Base-by-base conservation (phyloP, 1,140 invertebrate genomes). In the Hycleus cichorii region DNA sequence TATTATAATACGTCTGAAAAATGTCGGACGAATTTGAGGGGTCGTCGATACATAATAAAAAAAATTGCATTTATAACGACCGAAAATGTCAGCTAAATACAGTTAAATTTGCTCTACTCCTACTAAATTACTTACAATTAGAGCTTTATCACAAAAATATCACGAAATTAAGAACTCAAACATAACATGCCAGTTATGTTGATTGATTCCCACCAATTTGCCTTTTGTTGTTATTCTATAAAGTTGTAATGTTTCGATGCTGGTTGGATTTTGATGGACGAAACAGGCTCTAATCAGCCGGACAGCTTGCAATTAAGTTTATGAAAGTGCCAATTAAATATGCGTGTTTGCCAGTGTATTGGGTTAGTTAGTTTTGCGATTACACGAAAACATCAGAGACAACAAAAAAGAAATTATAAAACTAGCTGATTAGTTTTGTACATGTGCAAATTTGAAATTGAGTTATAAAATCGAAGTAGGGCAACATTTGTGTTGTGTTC, bases 121-220 rank as follows among this genome's bases (percentile, higher is more conserved):
- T 2, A 18, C 18, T 18, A 12, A 12, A 12, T 12, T 12, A 12
- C 12, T 12, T 12, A 12, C 12, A 12, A 18, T 18, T 18, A 18
- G 18, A 18, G 18, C 18, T 1, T 18, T 18, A 18, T 18, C 18
- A 11, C 39, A 56, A 60, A 60, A 60, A 59, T 47, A 18, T 40
- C 60, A 58, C 52, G 57, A 58, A 59, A 50, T 62, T 57, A 62
- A 62, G 58, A 57, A 54, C 47, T 55, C 51, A 52, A 56, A 60
- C 18, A 27, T 27, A 12, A 48, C 18, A 38, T 11, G 38, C 38
- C 9, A 48, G 11, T 9, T 12, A 38, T 8, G 26, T 43, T 47
- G 46, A 54, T 59, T 55, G 50, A 59, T 55, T 55, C 42, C 51
- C 47, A 55, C 47, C 32, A 7, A 7, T 5, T 5, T 32, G 7